Evolutionary conservation across 2,113 vertebrate species (phyloP), one percentile per base, ranked within the genome.

Genomic region (Nansenia antarctica): DNA sequence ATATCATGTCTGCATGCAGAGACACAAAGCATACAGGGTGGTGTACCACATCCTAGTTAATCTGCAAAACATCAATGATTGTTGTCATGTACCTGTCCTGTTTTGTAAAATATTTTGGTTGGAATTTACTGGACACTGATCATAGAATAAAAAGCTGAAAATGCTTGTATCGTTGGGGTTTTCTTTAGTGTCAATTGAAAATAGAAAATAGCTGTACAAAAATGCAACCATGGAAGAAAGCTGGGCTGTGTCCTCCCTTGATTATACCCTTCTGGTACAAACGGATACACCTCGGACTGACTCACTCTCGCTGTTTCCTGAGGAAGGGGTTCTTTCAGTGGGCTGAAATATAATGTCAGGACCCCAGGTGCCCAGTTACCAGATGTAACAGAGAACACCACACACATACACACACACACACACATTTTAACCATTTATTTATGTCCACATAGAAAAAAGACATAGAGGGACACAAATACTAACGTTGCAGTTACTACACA

Each of bases 71-170:
- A 15, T 30, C 8, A 20, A 5, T 20, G 58, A 34, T 20, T 60
- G 22, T 22, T 9, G 15, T 60, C 27, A 24, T 60, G 32, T n/a
- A 60, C n/a, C 11, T 22, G 2, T 53, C 3, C 9, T 22, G 18
- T 34, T n/a, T n/a, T 35, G 20, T 34, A 9, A 22, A 29, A 60
- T 35, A 20, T 60, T 60, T 32, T 35, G 30, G 63, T 55, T 70
- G 67, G 63, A 42, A 62, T 73, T 82, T 63, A 55, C 63, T 39
- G 6, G 67, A 74, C 15, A 62, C 30, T 72, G 22, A 49, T 67
- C 18, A 55, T 78, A 84, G 26, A 87, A 89, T 83, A 75, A 84
- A 71, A 30, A 59, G 42, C 37, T n/a, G 62, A 73, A 76, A 20
- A 27, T 9, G 34, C 22, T 15, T 53, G 49, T 27, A 42, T 37